phyloP scores from a whole-genome alignment of 2,113 vertebrate genomes.

The Gorsachius goisagi region DNA sequence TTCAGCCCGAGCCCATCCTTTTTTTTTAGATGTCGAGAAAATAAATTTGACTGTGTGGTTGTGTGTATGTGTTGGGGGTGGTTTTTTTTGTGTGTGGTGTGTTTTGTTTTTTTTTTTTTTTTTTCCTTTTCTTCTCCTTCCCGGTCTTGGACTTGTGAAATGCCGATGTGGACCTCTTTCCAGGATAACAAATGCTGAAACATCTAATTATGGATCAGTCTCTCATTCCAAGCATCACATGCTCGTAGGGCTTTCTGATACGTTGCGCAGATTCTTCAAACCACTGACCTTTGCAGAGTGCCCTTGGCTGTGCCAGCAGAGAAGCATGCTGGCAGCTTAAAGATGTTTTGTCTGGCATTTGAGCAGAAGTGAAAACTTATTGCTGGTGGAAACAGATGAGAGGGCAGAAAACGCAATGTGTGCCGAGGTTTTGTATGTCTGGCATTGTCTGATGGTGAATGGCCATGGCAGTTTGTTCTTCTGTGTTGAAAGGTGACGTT shows the following conservation, averaged over 20 bases:
- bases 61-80: too few relatives aligned
- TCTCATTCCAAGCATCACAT: background rate
- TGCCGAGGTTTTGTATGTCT: background rate
- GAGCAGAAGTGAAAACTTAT: background rate
- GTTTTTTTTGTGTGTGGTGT: too few relatives aligned
- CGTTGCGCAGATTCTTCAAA: background rate
- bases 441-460: background rate
- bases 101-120: too few relatives aligned
- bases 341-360: conserved; percentile 47
- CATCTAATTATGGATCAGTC: background rate
- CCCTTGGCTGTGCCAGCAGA: background rate
- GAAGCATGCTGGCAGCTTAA: background rate
- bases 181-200: background rate
- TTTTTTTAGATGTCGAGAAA: background rate
- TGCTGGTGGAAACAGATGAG: conserved; percentile 4
- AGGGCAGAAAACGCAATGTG: background rate
- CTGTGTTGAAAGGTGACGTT: background rate
- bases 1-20: background rate
- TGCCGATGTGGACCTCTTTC: background rate
- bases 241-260: background rate
- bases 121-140: too few relatives aligned
- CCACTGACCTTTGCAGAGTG: conserved; percentile 4
- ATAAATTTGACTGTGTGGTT: background rate
- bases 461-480: background rate
- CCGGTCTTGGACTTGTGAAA: accelerated